phyloP scores from a whole-genome alignment of 2,888 invertebrate species.

The Temnothorax unifasciatus region DNA sequence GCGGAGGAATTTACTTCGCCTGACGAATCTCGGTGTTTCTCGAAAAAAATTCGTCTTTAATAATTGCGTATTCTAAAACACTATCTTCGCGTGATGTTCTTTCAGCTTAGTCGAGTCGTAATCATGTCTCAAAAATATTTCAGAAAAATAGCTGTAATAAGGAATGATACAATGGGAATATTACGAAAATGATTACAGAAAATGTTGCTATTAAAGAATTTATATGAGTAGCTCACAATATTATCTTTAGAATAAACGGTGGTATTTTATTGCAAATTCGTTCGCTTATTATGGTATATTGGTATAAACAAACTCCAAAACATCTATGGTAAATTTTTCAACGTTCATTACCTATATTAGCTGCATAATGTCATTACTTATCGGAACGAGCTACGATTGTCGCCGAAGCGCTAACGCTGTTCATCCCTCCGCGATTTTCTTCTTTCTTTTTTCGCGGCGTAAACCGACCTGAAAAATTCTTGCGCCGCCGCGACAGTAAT shows the following conservation, averaged over 20 bases:
- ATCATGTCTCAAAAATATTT: not conserved
- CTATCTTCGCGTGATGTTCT: not conserved
- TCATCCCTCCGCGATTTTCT: not conserved
- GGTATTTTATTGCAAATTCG: not conserved
- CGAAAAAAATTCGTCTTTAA: not conserved
- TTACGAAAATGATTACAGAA: not conserved
- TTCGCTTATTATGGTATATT: conserved; percentile 11
- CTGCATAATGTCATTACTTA: conserved; percentile 48
- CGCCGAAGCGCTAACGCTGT: not conserved
- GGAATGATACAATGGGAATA: not conserved
- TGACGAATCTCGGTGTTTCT: not conserved
- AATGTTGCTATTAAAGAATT: conserved; percentile 6
- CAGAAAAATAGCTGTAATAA: not conserved
- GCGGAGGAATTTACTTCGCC: conserved; percentile 23
- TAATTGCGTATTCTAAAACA: not conserved
- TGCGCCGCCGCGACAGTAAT: conserved; percentile 28
- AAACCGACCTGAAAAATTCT: conserved; percentile 49
- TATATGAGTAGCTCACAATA: not conserved
- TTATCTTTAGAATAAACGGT: conserved; percentile 2
- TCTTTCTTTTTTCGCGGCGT: conserved; percentile 2
- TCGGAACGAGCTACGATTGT: conserved; percentile 30
- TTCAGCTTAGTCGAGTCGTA: not conserved
- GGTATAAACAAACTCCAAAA: conserved; percentile 3
- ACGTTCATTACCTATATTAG: conserved; percentile 16
- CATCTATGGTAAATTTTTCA: conserved; percentile 31